Conservation (phyloP, 2,888 invertebrate genomes). For the Noctua janthina region DNA sequence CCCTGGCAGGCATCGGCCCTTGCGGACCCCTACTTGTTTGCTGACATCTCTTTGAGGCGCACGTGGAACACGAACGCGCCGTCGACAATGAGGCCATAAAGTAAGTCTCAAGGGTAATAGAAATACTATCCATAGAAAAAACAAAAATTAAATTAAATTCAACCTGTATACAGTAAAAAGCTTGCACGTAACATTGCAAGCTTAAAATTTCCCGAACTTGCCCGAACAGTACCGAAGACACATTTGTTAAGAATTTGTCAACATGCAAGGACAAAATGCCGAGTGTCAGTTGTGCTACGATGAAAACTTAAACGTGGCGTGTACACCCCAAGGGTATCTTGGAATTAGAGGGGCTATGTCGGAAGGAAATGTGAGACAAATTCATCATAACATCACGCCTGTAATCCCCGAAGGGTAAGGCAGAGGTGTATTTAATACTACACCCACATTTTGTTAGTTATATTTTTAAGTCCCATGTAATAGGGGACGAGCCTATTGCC, state of each 20-base stretch:
- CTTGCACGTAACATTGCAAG: slow-evolving; percentile 28
- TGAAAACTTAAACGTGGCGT: slow-evolving; percentile 67
- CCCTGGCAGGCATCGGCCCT: too few species aligned
- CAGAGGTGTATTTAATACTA: not conserved
- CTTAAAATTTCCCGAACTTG: slow-evolving; percentile 20
- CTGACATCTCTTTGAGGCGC: too few species aligned
- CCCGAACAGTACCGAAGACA: slow-evolving; percentile 32
- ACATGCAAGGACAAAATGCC: slow-evolving; percentile 67
- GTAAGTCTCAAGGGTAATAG: too few species aligned
- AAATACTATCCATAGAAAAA: not conserved
- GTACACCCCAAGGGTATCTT: slow-evolving; percentile 48
- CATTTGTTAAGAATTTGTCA: slow-evolving; percentile 60
- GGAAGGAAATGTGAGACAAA: slow-evolving; percentile 2
- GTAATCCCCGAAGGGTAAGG: not conserved
- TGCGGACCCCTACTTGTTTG: too few species aligned
- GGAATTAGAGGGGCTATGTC: slow-evolving; percentile 4
- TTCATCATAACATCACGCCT: not conserved
- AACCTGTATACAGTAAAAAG: not conserved
- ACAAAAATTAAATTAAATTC: not conserved
- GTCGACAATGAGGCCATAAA: too few species aligned
- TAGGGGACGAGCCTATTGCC: too few species aligned
- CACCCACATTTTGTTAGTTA: too few species aligned
- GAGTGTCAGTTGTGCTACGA: slow-evolving; percentile 54
- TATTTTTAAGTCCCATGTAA: too few species aligned
- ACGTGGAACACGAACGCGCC: too few species aligned